phyloP scores from a whole-genome alignment of 1,140 invertebrate genomes.

The Leptinotarsa texana region DNA sequence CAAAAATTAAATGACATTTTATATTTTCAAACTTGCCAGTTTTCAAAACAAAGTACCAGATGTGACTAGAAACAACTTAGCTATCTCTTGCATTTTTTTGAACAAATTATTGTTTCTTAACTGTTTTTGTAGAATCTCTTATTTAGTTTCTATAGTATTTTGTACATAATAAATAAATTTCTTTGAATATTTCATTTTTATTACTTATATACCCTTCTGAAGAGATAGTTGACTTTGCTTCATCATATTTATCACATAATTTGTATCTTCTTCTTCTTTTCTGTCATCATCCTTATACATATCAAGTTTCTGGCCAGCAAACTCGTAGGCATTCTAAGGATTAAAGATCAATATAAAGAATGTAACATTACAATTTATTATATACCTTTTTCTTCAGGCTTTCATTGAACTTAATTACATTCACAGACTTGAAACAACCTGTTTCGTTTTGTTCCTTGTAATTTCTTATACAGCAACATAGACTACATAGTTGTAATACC shows the following conservation, averaged over 20 bases:
- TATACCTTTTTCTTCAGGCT: conserved; percentile 28
- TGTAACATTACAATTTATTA: background rate
- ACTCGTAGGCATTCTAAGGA: conserved; percentile 13
- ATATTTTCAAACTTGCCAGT: no score
- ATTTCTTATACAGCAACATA: conserved; percentile 41
- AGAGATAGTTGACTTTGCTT: conserved; percentile 41
- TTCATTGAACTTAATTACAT: conserved; percentile 38
- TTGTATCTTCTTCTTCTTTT: conserved; percentile 46
- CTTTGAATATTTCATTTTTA: background rate
- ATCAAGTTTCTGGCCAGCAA: conserved; percentile 36
- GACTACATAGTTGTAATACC: conserved; percentile 35
- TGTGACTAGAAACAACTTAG: no score
- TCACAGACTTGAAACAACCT: conserved; percentile 38
- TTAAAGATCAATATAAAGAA: background rate
- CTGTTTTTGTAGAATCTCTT: background rate
- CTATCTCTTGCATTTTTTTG: no score
- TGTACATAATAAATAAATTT: background rate
- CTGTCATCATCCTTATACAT: conserved; percentile 44
- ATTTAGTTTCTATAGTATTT: no score
- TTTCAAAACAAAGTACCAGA: no score
- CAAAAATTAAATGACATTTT: no score
- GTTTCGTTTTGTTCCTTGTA: conserved; percentile 32
- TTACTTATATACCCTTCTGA: conserved; percentile 23
- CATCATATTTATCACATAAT: conserved; percentile 47
- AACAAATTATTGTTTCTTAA: no score